Percentiles rank a stretch among this genome's conserved stretches.
Conservation (phyloP, 37 sponge, comb jelly and placozoan genomes). For the Agelas oroides region DNA sequence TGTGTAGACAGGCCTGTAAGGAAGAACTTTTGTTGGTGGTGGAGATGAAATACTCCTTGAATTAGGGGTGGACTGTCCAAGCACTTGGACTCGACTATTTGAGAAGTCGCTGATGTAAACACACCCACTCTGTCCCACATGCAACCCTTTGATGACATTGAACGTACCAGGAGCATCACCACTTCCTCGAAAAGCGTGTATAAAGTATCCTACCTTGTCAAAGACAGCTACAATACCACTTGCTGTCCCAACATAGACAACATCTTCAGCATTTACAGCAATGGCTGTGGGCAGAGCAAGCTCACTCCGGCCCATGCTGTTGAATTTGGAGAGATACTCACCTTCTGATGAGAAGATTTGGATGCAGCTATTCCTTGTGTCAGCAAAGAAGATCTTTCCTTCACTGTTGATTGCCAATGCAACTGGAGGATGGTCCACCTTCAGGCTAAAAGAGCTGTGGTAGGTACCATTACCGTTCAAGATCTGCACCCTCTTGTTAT, state of each 20-base stretch:
- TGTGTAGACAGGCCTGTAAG: background rate
- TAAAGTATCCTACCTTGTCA: constrained; percentile 7
- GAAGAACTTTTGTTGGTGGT: background rate
- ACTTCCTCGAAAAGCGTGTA: background rate
- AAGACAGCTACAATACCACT: constrained; percentile 25
- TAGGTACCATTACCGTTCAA: constrained; percentile 2
- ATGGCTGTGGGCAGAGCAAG: constrained; percentile 6
- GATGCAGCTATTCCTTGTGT: background rate
- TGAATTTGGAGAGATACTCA: background rate
- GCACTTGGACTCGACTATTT: background rate
- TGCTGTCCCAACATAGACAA: constrained; percentile 11
- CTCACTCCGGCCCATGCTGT: background rate
- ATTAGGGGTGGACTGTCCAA: background rate
- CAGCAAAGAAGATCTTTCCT: background rate
- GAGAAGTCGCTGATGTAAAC: background rate
- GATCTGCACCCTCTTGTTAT: constrained; percentile 3
- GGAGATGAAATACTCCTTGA: background rate
- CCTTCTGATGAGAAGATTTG: background rate
- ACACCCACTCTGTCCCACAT: background rate
- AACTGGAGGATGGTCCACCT: background rate
- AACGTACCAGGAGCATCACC: background rate
- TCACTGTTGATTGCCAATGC: background rate
- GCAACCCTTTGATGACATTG: background rate
- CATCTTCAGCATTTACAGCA: background rate
- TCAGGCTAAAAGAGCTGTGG: background rate